These are phyloP conservation scores for Caenorhabditis sp. DNA, from an alignment of 2,888 invertebrate genomes.

Conservation along the genomic window DNA sequence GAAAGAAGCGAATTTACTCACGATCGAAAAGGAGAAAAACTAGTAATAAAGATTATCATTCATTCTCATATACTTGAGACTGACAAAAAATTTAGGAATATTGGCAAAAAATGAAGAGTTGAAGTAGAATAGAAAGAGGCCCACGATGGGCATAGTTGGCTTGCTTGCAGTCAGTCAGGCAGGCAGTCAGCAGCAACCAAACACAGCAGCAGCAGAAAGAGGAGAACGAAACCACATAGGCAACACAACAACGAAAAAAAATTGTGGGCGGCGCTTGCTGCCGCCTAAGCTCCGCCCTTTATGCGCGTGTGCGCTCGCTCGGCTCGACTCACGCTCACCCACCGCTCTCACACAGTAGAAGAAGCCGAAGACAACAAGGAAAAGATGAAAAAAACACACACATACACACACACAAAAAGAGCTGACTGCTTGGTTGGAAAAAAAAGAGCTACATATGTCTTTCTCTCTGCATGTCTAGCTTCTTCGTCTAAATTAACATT, in stretches of 20 bases:
- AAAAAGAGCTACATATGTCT: background rate
- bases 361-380: background rate
- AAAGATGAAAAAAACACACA: background rate
- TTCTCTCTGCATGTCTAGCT: background rate
- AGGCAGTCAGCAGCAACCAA: background rate
- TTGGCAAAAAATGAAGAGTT: too few relatives aligned
- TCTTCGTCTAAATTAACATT: background rate
- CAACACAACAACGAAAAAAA: background rate
- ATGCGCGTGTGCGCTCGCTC: background rate
- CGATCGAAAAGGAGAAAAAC: background rate
- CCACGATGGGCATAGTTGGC: too few relatives aligned
- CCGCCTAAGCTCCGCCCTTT: background rate
- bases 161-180: too few relatives aligned
- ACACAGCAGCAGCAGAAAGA: background rate
- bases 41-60: background rate
- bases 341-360: too few relatives aligned
- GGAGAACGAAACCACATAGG: background rate
- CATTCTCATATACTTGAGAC: too few relatives aligned
- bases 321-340: background rate
- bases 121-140: background rate
- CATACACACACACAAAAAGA: too few relatives aligned
- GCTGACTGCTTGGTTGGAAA: background rate
- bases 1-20: background rate
- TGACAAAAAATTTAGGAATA: too few relatives aligned
- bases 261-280: background rate